These are phyloP conservation scores for Eilema griseolum DNA, from an alignment of 2,888 invertebrate species.

Conservation along the genomic window DNA sequence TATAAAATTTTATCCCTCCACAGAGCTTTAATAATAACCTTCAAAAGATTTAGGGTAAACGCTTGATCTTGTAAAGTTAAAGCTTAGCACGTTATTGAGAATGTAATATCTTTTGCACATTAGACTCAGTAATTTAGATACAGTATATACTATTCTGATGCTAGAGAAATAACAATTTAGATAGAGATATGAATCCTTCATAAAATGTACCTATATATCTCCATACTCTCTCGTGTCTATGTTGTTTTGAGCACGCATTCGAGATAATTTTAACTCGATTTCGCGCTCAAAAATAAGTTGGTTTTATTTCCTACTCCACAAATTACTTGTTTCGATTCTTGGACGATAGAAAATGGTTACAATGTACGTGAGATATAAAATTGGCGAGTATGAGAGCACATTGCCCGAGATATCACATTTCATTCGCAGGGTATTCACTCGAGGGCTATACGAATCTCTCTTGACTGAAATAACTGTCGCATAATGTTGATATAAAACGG, in stretches of 20 bases:
- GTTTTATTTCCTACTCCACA: conserved; percentile 26
- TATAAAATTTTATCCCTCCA: conserved; percentile 58
- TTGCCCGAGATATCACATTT: conserved; percentile 63
- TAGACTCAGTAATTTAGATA: conserved; percentile 10
- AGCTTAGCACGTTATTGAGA: conserved; percentile 52
- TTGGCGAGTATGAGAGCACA: conserved; percentile 23
- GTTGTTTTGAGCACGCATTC: too few relatives aligned
- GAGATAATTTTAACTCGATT: conserved; percentile 18
- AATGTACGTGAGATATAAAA: conserved; percentile 38
- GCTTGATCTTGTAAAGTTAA: conserved; percentile 53
- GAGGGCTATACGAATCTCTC: conserved; percentile 72
- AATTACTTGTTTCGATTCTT: conserved; percentile 37
- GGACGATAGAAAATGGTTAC: conserved; percentile 31
- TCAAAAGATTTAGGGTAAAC: conserved; percentile 51
- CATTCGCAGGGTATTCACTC: conserved; percentile 69
- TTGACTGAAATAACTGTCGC: conserved; percentile 80
- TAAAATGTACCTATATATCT: background rate
- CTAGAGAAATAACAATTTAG: background rate
- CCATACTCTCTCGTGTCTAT: background rate
- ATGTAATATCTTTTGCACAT: conserved; percentile 37
- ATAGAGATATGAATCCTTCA: background rate
- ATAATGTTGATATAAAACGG: conserved; percentile 75
- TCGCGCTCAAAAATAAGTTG: conserved; percentile 30
- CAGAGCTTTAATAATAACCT: conserved; percentile 60
- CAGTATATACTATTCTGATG: background rate